A percentile compares a stretch with the other conserved stretches of the same genome.
Conservation (phyloP, 2,888 invertebrate species). For the Eutolmus rufibarbis region DNA sequence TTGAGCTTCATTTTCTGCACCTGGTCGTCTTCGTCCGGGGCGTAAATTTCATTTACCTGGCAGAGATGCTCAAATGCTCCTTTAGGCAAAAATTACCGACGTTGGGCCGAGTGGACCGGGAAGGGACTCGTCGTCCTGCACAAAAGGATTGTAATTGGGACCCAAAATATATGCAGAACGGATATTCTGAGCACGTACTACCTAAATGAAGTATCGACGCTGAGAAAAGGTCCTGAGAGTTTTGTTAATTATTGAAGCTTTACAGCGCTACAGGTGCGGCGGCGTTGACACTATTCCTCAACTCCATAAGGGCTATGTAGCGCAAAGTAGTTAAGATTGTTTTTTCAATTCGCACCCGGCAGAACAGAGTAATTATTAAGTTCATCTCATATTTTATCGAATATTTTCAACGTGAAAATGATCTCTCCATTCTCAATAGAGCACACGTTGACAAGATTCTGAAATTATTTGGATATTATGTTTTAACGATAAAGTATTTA, state of each 20-base stretch:
- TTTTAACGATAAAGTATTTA: too few species aligned
- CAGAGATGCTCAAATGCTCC: background rate
- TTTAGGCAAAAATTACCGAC: background rate
- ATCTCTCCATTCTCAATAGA: too few species aligned
- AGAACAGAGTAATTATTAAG: background rate
- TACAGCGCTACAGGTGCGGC: background rate
- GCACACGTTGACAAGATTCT: too few species aligned
- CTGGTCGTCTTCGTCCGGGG: background rate
- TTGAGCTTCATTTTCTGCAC: constrained; percentile 7
- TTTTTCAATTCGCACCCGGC: background rate
- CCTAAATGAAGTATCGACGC: background rate
- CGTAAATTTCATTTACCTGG: background rate
- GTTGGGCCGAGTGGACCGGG: background rate
- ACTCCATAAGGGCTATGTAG: background rate
- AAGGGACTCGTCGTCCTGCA: background rate
- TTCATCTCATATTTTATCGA: background rate
- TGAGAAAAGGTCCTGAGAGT: background rate
- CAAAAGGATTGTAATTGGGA: background rate
- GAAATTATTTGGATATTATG: too few species aligned
- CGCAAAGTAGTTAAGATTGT: background rate
- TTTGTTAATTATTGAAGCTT: background rate
- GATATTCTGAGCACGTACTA: background rate
- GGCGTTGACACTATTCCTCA: background rate
- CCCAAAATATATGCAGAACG: background rate
- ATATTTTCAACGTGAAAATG: too few species aligned